These are phyloP conservation scores for Halocynthia roretzi DNA, from an alignment of 23 tunicate genomes.

Conservation along the genomic window DNA sequence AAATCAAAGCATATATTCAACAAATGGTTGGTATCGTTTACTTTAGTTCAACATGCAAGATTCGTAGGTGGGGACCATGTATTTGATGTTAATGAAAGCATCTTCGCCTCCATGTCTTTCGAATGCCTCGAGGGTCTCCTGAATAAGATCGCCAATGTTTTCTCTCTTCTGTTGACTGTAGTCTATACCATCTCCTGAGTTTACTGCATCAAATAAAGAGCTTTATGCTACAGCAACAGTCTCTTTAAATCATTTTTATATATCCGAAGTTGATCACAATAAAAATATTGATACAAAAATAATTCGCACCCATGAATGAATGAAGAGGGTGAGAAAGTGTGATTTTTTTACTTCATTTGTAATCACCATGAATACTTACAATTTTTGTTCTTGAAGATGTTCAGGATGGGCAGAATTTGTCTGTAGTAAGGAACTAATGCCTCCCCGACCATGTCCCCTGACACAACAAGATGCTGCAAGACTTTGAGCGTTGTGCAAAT, in stretches of 20 bases:
- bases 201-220: slow-evolving; percentile 30
- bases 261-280: too few relatives aligned
- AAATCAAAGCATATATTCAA: background rate
- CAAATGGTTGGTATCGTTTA: background rate
- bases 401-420: slow-evolving; percentile 95
- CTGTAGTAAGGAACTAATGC: slow-evolving; percentile 98
- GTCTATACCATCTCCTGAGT: slow-evolving; percentile 98
- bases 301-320: too few relatives aligned
- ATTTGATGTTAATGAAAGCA: slow-evolving; percentile 99
- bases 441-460: slow-evolving; percentile 98
- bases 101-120: slow-evolving; percentile 99
- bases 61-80: slow-evolving; percentile 99
- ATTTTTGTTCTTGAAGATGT: slow-evolving; percentile 95
- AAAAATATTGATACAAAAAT: too few relatives aligned
- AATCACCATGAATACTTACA: slow-evolving; percentile 38
- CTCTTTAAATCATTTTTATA: too few relatives aligned
- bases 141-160: slow-evolving; percentile 97
- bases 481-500: slow-evolving; percentile 98
- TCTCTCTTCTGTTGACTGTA: slow-evolving; percentile 97
- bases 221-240: background rate
- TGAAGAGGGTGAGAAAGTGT: too few relatives aligned
- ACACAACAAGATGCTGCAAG: slow-evolving; percentile 93
- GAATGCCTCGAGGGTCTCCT: slow-evolving; percentile 95
- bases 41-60: slow-evolving; percentile 96
- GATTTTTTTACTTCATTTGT: background rate